Evolutionary conservation across 2,888 invertebrate genomes (phyloP).

Genomic region (Stramonita haemastoma): DNA sequence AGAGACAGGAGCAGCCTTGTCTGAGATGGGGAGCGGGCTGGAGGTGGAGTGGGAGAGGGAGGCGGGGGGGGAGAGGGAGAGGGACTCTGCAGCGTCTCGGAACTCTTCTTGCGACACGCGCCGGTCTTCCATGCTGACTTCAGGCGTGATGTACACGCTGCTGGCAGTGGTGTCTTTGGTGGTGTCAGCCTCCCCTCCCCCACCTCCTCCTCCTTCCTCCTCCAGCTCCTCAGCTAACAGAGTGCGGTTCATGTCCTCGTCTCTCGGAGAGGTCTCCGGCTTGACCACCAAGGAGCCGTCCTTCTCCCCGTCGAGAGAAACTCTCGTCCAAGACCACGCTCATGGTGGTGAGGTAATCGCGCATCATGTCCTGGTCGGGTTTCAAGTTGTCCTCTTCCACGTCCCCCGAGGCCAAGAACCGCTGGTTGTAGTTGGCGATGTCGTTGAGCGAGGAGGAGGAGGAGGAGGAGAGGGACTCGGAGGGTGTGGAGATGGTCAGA

Average conservation of each 20-base stretch:
- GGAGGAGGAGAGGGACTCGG: conserved; percentile 61
- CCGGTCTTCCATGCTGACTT: conserved; percentile 57
- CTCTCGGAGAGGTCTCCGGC: conserved; percentile 49
- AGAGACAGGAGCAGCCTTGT: neutral
- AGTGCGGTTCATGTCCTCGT: conserved; percentile 57
- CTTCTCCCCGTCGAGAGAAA: conserved; percentile 53
- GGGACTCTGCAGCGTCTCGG: neutral
- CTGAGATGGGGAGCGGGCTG: neutral
- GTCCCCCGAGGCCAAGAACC: conserved; percentile 44
- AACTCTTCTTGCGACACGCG: neutral
- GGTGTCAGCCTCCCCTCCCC: conserved; percentile 36
- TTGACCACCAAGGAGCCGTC: conserved; percentile 47
- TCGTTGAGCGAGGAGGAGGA: conserved; percentile 63
- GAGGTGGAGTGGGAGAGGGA: neutral
- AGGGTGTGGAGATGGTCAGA: conserved; percentile 69
- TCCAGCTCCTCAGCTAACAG: conserved; percentile 48
- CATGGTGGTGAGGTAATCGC: conserved; percentile 65
- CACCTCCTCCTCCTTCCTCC: conserved; percentile 31
- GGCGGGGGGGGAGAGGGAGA: conserved; percentile 13
- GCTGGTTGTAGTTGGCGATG: conserved; percentile 58
- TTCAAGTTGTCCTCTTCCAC: conserved; percentile 58
- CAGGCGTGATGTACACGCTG: conserved; percentile 65
- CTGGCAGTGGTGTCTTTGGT: conserved; percentile 45
- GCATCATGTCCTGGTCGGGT: conserved; percentile 66
- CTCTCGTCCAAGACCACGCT: conserved; percentile 65